Percentiles rank a stretch among this genome's conserved stretches.
phyloP scores from a whole-genome alignment of 2,888 invertebrate genomes.

The Gerosis bhagava region DNA sequence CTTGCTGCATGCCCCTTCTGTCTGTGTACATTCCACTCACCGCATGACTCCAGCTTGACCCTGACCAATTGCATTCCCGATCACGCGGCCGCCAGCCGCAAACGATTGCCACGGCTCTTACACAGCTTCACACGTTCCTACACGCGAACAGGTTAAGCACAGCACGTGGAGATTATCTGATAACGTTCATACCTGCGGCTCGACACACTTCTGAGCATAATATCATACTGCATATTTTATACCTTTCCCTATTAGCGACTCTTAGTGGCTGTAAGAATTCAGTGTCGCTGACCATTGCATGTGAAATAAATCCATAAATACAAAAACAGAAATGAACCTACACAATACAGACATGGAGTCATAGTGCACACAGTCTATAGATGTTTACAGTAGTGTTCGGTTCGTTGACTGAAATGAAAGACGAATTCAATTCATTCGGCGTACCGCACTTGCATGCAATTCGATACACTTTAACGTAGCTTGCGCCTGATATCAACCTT shows the following conservation, averaged over 20 bases:
- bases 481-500: slow-evolving; percentile 50
- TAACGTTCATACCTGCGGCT: slow-evolving; percentile 60
- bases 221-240: slow-evolving; percentile 79
- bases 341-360: slow-evolving; percentile 61
- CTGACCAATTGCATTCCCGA: slow-evolving; percentile 79
- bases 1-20: slow-evolving; percentile 72
- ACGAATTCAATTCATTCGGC: slow-evolving; percentile 44
- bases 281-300: slow-evolving; percentile 77
- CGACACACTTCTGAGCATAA: slow-evolving; percentile 68
- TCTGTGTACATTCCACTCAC: slow-evolving; percentile 70
- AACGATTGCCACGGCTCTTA: slow-evolving; percentile 56
- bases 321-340: slow-evolving; percentile 52
- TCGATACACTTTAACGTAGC: slow-evolving; percentile 56
- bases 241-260: slow-evolving; percentile 80
- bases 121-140: slow-evolving; percentile 77
- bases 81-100: slow-evolving; percentile 67
- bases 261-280: slow-evolving; percentile 64
- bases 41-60: slow-evolving; percentile 73
- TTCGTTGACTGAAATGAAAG: slow-evolving; percentile 48
- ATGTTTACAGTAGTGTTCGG: slow-evolving; percentile 58
- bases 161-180: slow-evolving; percentile 59
- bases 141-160: slow-evolving; percentile 76
- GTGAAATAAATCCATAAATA: slow-evolving; percentile 56
- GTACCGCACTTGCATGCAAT: slow-evolving; percentile 65
- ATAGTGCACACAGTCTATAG: slow-evolving; percentile 60